Evolutionary conservation across 1,140 invertebrate genomes (phyloP), one percentile per base, ranked within the genome.

Genomic region (Theocolax elegans): DNA sequence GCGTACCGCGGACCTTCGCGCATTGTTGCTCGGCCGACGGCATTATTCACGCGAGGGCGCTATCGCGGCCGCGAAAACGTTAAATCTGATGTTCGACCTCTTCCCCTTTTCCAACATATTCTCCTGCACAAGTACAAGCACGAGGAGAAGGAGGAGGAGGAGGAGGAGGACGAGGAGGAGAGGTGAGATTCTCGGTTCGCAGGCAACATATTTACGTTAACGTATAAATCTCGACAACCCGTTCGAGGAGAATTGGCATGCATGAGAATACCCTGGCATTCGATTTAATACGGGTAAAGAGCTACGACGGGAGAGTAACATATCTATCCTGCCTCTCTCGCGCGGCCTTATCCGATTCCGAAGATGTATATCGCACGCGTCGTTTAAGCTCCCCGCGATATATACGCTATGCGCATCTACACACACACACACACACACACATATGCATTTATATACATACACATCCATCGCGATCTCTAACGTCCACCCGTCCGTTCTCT

Each of bases 271-370:
- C 74, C 75, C 68, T 77, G 80, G 80, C 79, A 77, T 83, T 83
- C 81, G 81, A 83, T 83, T 83, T 83, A 83, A 83, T 82, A 76
- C 79, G 79, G 74, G 79, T 79, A 81, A 81, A 82, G 79, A 59
- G 58, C 35, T 38, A 79, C 77, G 77, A 79, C 67, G 77, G 76
- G 31, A 35, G 31, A 35, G 31, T 10, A 81, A 83, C 81, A 79
- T 82, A 82, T 83, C 81, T 79, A 81, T 82, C 79, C 78, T 77
- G 74, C 27, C 49, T 48, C n/a, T 7, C 31, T n/a, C 15, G 7
- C n/a, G 29, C 35, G 29, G 40, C 77, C 81, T 81, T 81, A 83
- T 83, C 81, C 79, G 80, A 80, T 81, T 77, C 69, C 76, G 74
- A 81, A 81, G 79, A 83, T 82, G 76, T 81, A 81, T 83, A 81